These are phyloP conservation scores for Caradrina clavipalpis DNA, from an alignment of 2,888 invertebrate species.

Conservation along the genomic window DNA sequence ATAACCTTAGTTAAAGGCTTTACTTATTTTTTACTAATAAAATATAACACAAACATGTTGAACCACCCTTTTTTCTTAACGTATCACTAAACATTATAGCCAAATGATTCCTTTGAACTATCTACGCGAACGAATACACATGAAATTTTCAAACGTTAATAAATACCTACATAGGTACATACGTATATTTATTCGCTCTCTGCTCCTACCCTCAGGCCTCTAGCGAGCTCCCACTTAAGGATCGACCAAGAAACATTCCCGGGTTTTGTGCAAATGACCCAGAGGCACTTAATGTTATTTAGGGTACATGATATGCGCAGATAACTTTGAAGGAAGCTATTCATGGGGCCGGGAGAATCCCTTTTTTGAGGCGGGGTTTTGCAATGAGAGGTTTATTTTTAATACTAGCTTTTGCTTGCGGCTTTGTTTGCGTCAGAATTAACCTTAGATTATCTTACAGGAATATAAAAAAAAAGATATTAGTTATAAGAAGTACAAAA, in stretches of 20 bases:
- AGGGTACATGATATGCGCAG: slow-evolving; percentile 20
- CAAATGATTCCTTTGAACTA: slow-evolving; percentile 42
- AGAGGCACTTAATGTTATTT: slow-evolving; percentile 51
- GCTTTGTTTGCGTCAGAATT: too few relatives aligned
- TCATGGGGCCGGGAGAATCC: slow-evolving; percentile 3
- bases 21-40: background rate
- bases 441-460: too few relatives aligned
- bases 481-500: too few relatives aligned
- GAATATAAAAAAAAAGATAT: background rate
- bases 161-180: slow-evolving; percentile 31
- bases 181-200: slow-evolving; percentile 38
- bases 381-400: background rate
- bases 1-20: too few relatives aligned
- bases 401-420: too few relatives aligned
- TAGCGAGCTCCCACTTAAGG: slow-evolving; percentile 44
- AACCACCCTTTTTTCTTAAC: background rate
- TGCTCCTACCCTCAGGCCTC: slow-evolving; percentile 31
- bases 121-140: slow-evolving; percentile 4
- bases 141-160: slow-evolving; percentile 30
- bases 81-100: slow-evolving; percentile 18
- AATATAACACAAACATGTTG: background rate
- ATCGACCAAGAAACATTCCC: slow-evolving; percentile 44
- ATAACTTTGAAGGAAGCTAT: slow-evolving; percentile 32
- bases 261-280: slow-evolving; percentile 60
- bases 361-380: slow-evolving; percentile 19